phyloP scores from a whole-genome alignment of 2,113 vertebrate genomes.

The Cavia aperea region DNA sequence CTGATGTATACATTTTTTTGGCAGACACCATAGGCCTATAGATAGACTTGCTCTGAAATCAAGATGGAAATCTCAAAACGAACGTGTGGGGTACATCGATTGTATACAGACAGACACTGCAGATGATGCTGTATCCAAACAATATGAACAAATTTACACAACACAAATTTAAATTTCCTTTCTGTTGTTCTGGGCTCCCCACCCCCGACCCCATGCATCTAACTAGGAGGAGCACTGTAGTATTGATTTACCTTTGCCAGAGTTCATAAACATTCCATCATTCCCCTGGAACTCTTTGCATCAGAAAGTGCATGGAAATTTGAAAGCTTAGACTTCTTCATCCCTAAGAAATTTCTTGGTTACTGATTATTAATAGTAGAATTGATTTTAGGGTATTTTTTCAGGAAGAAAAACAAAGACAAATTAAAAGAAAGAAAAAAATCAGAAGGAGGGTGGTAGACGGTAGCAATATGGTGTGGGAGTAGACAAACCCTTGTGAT shows the following conservation, averaged over 20 bases:
- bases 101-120: not conserved
- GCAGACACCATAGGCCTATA: not conserved
- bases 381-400: constrained; percentile 31
- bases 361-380: constrained; percentile 45
- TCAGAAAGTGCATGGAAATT: constrained; percentile 23
- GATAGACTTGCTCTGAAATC: not conserved
- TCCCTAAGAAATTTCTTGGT: not conserved
- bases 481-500: constrained; percentile 59
- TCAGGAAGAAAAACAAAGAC: constrained; percentile 56
- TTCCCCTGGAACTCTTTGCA: constrained; percentile 29
- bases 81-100: not conserved
- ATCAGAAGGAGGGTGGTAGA: constrained; percentile 59
- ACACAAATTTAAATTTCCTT: not conserved
- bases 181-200: not conserved
- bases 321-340: not conserved
- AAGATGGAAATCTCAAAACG: not conserved
- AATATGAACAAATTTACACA: not conserved
- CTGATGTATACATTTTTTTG: not conserved
- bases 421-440: constrained; percentile 61
- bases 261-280: constrained; percentile 46
- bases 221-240: constrained; percentile 44
- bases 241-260: constrained; percentile 54
- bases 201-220: not conserved
- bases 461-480: constrained; percentile 66
- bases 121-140: not conserved